Percentiles rank a stretch among this genome's conserved stretches.
These are phyloP conservation scores for Amphibalanus amphitrite DNA, from an alignment of 1,140 invertebrate genomes.

Conservation along the genomic window DNA sequence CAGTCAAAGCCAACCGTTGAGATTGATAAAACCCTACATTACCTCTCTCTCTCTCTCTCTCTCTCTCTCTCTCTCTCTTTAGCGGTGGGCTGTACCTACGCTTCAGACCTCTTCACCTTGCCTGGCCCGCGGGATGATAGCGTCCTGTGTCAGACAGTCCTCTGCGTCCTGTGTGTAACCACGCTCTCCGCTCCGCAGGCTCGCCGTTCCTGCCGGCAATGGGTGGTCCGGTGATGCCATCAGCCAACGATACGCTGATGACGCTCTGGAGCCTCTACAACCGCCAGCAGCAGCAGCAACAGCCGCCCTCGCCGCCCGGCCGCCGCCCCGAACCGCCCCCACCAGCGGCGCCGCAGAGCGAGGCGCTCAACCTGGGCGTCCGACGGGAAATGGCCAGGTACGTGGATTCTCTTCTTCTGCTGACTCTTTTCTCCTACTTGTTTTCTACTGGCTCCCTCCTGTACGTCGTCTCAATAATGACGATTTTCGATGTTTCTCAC, in stretches of 20 bases:
- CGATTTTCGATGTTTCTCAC: no score
- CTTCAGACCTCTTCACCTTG: no score
- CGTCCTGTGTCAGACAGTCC: no score
- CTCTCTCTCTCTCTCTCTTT: no score
- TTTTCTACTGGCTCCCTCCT: no score
- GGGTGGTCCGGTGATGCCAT: not conserved
- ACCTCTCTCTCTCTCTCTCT: no score
- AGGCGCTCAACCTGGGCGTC: slow-evolving; percentile 38
- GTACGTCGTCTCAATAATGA: no score
- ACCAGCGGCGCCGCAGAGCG: slow-evolving; percentile 30
- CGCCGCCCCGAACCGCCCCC: not conserved
- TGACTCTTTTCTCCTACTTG: not conserved
- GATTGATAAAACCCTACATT: no score
- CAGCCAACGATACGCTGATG: slow-evolving; percentile 31
- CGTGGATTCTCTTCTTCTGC: not conserved
- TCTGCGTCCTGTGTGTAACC: not conserved
- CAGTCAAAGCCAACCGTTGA: no score
- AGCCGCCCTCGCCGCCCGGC: not conserved
- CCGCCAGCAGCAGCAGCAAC: slow-evolving; percentile 7
- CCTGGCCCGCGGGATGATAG: no score
- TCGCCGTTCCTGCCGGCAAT: not conserved
- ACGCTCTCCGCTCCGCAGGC: not conserved
- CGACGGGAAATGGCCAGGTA: slow-evolving; percentile 16
- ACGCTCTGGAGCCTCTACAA: slow-evolving; percentile 64
- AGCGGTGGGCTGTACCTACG: no score